phyloP scores from a whole-genome alignment of 2,888 invertebrate species.

The Lycaena phlaeas region DNA sequence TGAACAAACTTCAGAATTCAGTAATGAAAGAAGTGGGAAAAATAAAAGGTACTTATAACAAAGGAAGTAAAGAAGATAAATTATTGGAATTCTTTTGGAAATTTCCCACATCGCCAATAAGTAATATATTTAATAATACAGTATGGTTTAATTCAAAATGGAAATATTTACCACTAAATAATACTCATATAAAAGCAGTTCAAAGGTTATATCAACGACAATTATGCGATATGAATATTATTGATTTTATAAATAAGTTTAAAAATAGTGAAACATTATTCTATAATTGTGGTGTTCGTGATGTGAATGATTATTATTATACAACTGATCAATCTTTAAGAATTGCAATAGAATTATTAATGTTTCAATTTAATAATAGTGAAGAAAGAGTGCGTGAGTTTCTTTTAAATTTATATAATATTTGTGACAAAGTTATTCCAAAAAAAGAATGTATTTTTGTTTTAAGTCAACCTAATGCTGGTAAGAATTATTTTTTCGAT shows the following conservation, averaged over 20 bases:
- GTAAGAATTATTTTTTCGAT: too few relatives aligned
- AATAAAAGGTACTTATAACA: background rate
- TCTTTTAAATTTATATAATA: conserved; percentile 6
- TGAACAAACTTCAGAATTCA: conserved; percentile 6
- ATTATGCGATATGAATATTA: conserved; percentile 7
- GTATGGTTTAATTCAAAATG: conserved; percentile 9
- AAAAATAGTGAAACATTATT: conserved; percentile 9
- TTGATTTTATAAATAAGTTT: conserved; percentile 5
- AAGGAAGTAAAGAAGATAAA: conserved; percentile 17
- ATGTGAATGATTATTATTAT: conserved; percentile 14
- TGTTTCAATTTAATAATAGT: conserved; percentile 1
- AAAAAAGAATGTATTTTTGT: too few relatives aligned
- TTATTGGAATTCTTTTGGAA: conserved; percentile 15
- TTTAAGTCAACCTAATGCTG: too few relatives aligned
- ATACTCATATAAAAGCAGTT: conserved; percentile 12
- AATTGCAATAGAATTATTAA: too few relatives aligned
- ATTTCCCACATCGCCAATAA: conserved; percentile 23
- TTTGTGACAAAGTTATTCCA: background rate
- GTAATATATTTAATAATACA: conserved; percentile 16
- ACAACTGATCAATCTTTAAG: conserved; percentile 10
- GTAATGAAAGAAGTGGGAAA: conserved; percentile 1
- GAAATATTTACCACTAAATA: conserved; percentile 16
- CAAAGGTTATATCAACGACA: conserved; percentile 5
- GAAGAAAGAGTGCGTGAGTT: conserved; percentile 6
- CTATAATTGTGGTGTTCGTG: conserved; percentile 12